Base-by-base conservation (phyloP, 2,888 invertebrate species). In the Hirtodrosophila cameraria region DNA sequence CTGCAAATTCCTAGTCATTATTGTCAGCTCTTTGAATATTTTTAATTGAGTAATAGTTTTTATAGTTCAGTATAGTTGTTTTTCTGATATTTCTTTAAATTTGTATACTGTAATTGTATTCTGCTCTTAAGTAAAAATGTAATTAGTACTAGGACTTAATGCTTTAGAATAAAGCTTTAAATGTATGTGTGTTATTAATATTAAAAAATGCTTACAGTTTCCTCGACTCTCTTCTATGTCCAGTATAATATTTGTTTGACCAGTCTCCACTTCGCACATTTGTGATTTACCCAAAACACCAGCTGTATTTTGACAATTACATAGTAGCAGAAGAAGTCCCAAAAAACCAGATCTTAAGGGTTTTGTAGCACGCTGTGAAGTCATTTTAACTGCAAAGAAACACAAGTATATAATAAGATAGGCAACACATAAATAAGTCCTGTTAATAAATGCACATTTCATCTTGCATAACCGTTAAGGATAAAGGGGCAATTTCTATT, bases 151-250 rank as follows among this genome's bases (percentile, higher is more conserved):
- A n/a, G n/a, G n/a, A n/a, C n/a, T n/a, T n/a, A n/a, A n/a, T n/a
- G n/a, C n/a, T n/a, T n/a, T n/a, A n/a, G n/a, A n/a, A n/a, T n/a
- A n/a, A n/a, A n/a, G n/a, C n/a, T n/a, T n/a, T 23, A 23, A 7
- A 23, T 23, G 23, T 23, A 5, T 7, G 6, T 23, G 2, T 8
- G 6, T 38, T 16, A 1, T 9, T 9, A 35, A 30, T 20, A 3
- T 9, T 18, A 3, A 39, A 8, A 16, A 7, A 36, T 77, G 95
- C 96, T 96, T 93, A 97, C 97, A 95, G 85, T 93, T 92, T 75
- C 95, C 96, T 90, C 94, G 93, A 90, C 97, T 97, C 91, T 97
- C 97, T 90, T 96, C 96, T 75, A 97, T 96, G 89, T 97, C 97
- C 77, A 97, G 92, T 86, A 97, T 97, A 71, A 97, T 96, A 89